Percentiles rank a stretch among this genome's conserved stretches.
phyloP scores from a whole-genome alignment of 2,888 invertebrate genomes.

The Stenotaenia linearis region DNA sequence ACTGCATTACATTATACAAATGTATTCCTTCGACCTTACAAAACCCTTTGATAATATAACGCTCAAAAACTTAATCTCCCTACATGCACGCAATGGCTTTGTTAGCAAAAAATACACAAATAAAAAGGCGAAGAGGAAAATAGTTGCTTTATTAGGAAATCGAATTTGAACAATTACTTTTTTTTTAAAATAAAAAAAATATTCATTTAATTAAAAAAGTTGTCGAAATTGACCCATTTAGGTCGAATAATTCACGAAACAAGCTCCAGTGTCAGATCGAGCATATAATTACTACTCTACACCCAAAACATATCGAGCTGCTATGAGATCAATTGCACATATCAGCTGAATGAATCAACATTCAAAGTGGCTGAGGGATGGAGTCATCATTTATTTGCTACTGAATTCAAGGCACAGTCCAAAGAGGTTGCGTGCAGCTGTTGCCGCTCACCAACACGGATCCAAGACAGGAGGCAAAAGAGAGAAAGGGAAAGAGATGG shows the following conservation, averaged over 20 bases:
- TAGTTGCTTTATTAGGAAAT: too few relatives aligned
- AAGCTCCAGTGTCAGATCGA: not conserved
- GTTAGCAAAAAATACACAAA: not conserved
- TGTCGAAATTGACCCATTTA: not conserved
- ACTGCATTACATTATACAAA: conserved; percentile 12
- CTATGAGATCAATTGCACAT: not conserved
- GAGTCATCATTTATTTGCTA: conserved; percentile 19
- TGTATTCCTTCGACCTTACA: conserved; percentile 8
- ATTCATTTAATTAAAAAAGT: not conserved
- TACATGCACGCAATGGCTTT: not conserved
- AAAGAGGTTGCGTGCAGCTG: not conserved
- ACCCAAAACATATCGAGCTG: not conserved
- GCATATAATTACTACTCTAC: not conserved
- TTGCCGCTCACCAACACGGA: not conserved
- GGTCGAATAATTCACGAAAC: not conserved
- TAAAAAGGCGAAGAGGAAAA: not conserved
- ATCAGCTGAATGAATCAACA: conserved; percentile 1
- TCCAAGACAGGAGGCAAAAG: not conserved
- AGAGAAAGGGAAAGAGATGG: conserved; percentile 1
- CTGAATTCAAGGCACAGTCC: not conserved
- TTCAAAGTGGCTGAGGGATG: not conserved
- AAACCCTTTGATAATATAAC: conserved; percentile 7
- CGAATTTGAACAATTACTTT: too few relatives aligned
- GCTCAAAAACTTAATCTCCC: conserved; percentile 10
- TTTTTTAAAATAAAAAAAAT: not conserved